phyloP scores from a whole-genome alignment of 92 coral and sea anemone genomes.

The Pocillopora meandrina region DNA sequence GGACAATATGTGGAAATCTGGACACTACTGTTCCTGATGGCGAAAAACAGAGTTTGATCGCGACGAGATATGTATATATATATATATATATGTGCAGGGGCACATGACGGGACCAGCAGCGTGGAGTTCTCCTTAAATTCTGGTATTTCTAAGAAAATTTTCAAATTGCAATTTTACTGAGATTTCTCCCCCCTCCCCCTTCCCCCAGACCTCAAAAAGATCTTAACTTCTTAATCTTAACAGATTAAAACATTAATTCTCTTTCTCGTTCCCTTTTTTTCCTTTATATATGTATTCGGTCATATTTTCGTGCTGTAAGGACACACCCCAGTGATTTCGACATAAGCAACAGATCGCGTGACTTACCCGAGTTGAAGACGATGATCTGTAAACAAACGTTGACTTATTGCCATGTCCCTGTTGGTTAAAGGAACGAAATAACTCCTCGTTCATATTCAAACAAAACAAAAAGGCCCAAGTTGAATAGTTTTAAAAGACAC shows the following conservation, averaged over 20 bases:
- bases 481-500: too few species aligned
- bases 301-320: background rate
- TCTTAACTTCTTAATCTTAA: too few species aligned
- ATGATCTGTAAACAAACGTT: slow-evolving; percentile 61
- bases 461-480: too few species aligned
- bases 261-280: background rate
- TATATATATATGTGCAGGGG: background rate
- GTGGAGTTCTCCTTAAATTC: too few species aligned
- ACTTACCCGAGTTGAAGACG: slow-evolving; percentile 78
- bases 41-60: background rate
- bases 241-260: background rate
- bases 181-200: too few species aligned
- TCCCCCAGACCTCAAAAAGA: too few species aligned
- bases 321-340: too few species aligned
- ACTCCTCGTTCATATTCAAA: too few species aligned
- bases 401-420: slow-evolving; percentile 56
- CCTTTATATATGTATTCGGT: background rate
- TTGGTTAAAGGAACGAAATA: background rate
- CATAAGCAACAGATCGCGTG: background rate
- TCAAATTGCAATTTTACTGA: too few species aligned
- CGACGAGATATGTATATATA: background rate
- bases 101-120: too few species aligned
- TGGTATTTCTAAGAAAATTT: too few species aligned
- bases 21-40: slow-evolving; percentile 77
- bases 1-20: slow-evolving; percentile 87